These are phyloP conservation scores for Poeciliopsis presidionis DNA, from an alignment of 2,797 vertebrate species.

Conservation along the genomic window DNA sequence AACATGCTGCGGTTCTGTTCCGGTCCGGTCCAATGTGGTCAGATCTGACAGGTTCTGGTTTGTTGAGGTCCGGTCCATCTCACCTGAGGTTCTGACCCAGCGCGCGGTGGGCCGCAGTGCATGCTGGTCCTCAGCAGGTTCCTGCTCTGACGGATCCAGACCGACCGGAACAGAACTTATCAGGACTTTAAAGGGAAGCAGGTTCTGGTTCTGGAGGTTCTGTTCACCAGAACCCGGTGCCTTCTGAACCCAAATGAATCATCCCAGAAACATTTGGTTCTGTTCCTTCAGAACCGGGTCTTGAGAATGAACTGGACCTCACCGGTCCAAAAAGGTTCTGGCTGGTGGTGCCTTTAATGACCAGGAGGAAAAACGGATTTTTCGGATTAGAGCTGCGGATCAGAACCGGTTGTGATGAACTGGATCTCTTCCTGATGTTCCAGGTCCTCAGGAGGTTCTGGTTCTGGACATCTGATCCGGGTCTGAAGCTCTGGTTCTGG, in stretches of 20 bases:
- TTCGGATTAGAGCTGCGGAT: background rate
- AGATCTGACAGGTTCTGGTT: background rate
- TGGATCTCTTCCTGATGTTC: background rate
- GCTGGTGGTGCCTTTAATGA: background rate
- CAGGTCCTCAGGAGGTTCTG: background rate
- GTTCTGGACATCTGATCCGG: background rate
- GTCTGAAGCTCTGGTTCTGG: background rate
- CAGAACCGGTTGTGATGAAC: background rate
- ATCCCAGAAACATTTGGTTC: background rate
- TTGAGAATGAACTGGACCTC: background rate
- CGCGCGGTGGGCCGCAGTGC: background rate
- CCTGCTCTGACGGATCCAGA: background rate
- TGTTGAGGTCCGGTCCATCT: background rate
- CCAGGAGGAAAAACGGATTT: background rate
- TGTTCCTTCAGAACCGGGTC: background rate
- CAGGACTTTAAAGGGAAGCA: background rate
- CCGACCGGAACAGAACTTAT: background rate
- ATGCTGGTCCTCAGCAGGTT: background rate
- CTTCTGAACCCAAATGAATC: background rate
- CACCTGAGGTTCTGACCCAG: background rate
- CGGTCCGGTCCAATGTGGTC: background rate
- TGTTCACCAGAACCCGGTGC: background rate
- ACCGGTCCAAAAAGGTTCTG: background rate
- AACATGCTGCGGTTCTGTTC: background rate
- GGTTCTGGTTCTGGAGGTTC: background rate